Base-by-base conservation (phyloP, 2,113 vertebrate species). In the Apodemus speciosus region DNA sequence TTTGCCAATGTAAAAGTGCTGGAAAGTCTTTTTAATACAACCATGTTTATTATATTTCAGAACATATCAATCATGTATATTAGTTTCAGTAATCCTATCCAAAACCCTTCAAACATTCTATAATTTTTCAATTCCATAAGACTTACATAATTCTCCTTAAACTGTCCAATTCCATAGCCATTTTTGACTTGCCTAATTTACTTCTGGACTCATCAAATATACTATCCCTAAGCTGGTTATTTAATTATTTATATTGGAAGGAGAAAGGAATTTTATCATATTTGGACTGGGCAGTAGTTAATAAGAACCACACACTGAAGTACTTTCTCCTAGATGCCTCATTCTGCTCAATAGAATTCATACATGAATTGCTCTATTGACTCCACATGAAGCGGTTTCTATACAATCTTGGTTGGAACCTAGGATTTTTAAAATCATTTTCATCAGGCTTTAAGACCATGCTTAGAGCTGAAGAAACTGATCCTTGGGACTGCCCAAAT, bases 171-270 rank as follows among this genome's bases (percentile, higher is more conserved):
- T 60, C 85, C 87, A 6, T 51, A 95, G 68, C 32, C 73, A 94
- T 88, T 93, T 87, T 68, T 88, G 90, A 96, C 93, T 25, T 53
- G 32, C 60, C 60, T 88, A 53, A 75, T 90, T 95, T 92, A 93
- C 66, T 96, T 95, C 94, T 89, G 77, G 77, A 89, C 53, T 94
- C 64, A 95, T 18, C 77, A 95, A 80, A 83, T 86, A 92, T 56
- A 75, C 32, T 58, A 51, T 84, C 11, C 64, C 18, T 92, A 90
- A 92, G n/a, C 49, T 88, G n/a, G 86, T 95, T 89, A 94, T 91
- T 95, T 92, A 93, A 84, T 77, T 40, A 92, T 77, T 91, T 83
- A 58, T n/a, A 87, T 60, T 96, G 13, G 76, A 93, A 89, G 90
- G 46, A 76, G 92, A 93, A 89, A 86, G 71, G 35, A 76, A 86